Base-by-base conservation (phyloP, 2,797 vertebrate species). In the Lepus oiostolus region DNA sequence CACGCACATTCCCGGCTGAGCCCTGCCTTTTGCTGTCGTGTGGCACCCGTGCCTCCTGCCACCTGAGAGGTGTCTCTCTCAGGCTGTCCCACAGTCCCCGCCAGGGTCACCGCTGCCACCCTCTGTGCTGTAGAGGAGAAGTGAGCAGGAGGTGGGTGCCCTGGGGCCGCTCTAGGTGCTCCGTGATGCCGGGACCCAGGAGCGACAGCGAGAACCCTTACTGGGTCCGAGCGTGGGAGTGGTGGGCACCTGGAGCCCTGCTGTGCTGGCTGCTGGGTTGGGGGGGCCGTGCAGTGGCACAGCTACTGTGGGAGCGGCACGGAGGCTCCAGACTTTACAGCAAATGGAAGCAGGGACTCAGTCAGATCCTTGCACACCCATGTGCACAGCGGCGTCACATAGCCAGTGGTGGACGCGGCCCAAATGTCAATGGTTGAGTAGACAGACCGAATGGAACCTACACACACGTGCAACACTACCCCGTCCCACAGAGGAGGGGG, bases 281-380 rank as follows among this genome's bases (percentile, higher is more conserved):
- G 17, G 58, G 79, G 42, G 10, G 13, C 19, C 7, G 22, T 13
- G 67, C 32, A 32, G 32, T 35, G n/a, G 38, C 4, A 11, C 3
- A 35, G 12, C 12, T 24, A 35, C 10, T 38, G 16, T 0, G n/a
- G 13, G 42, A 67, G 38, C 11, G 5, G 42, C 16, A 1, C 2
- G 70, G 38, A 38, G 21, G 47, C 21, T 24, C 28, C 60, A n/a
- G 5, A 19, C 24, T 42, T 38, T 14, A n/a, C 13, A 14, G 50
- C 16, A 71, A 58, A 2, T 10, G 9, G 58, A 87, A 76, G 30
- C 62, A n/a, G 28, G 32, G 32, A 26, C 4, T 26, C 19, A 6
- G 11, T 5, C 14, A n/a, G 26, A 19, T 12, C 1, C 30, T 4
- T 32, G 7, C 8, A 7, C 10, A 14, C 35, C 32, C 0, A 5